Conservation (phyloP, 1,140 invertebrate species). For the Drosophila miranda region DNA sequence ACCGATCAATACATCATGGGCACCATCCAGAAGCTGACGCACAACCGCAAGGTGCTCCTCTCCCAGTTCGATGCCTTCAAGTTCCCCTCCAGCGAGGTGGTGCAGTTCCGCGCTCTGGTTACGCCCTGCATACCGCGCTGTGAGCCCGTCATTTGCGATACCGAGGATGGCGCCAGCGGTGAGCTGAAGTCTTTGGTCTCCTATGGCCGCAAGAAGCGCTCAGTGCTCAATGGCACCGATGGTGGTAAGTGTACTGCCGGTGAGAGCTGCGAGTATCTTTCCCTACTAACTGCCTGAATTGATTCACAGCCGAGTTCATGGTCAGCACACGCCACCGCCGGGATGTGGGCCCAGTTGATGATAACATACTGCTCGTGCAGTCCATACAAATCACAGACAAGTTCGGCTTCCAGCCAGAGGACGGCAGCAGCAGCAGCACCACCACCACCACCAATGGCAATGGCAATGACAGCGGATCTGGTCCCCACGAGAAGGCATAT, state of each 20-base stretch:
- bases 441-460: constrained; percentile 35
- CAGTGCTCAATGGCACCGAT: constrained; percentile 70
- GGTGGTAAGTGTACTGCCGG: constrained; percentile 52
- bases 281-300: constrained; percentile 45
- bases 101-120: constrained; percentile 96
- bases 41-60: constrained; percentile 89
- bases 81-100: constrained; percentile 96
- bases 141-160: constrained; percentile 94
- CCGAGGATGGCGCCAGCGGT: constrained; percentile 89
- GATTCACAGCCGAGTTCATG: constrained; percentile 70
- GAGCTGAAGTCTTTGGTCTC: constrained; percentile 90
- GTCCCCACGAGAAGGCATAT: constrained; percentile 74
- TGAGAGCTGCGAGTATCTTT: not conserved
- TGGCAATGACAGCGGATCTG: constrained; percentile 39
- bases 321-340: constrained; percentile 70
- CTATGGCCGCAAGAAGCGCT: constrained; percentile 86
- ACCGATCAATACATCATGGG: constrained; percentile 97
- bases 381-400: constrained; percentile 96
- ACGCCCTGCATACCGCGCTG: constrained; percentile 96
- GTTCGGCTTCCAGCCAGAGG: constrained; percentile 89
- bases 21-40: constrained; percentile 91
- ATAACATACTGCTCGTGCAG: constrained; percentile 93
- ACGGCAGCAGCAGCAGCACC: constrained; percentile 47
- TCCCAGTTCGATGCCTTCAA: constrained; percentile 98
- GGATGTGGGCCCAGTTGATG: constrained; percentile 83